phyloP scores from a whole-genome alignment of 30 jellyfish, hydroid and myxozoan genomes.

The Turritopsis rubra region DNA sequence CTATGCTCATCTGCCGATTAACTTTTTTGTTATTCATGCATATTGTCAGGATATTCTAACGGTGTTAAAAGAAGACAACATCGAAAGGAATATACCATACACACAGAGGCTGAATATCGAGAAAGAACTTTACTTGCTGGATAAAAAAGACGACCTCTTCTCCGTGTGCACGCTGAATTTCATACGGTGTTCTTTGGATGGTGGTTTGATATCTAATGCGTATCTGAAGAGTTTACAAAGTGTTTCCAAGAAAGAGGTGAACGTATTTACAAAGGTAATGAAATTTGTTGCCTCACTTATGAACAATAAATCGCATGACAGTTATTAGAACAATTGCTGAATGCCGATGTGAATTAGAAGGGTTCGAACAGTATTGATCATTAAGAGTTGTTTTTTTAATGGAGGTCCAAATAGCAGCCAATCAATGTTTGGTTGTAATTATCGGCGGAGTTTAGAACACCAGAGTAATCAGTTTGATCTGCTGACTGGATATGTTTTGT shows the following conservation, averaged over 20 bases:
- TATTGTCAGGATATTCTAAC: slow-evolving; percentile 17
- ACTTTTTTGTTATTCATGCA: not conserved
- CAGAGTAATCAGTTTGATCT: no score
- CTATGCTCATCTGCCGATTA: no score
- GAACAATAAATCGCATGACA: no score
- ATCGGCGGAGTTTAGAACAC: no score
- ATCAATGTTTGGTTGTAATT: no score
- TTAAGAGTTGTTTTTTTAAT: not conserved
- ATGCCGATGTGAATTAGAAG: no score
- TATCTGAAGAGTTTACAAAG: slow-evolving; percentile 6
- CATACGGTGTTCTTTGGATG: slow-evolving; percentile 35
- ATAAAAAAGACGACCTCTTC: slow-evolving; percentile 15
- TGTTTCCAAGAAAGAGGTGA: slow-evolving; percentile 17
- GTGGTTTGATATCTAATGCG: not conserved
- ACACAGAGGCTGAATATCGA: slow-evolving; percentile 25
- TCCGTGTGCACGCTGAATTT: slow-evolving; percentile 31
- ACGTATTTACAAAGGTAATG: slow-evolving; percentile 24
- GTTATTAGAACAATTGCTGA: no score
- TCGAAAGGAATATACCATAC: not conserved
- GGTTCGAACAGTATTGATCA: not conserved
- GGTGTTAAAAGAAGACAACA: slow-evolving; percentile 27
- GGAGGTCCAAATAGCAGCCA: no score
- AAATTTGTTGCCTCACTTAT: no score
- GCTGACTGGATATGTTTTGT: no score
- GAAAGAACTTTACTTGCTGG: slow-evolving; percentile 20